These are phyloP conservation scores for Hydrocynus forskahlii DNA, from an alignment of 2,797 vertebrate genomes.

Conservation along the genomic window DNA sequence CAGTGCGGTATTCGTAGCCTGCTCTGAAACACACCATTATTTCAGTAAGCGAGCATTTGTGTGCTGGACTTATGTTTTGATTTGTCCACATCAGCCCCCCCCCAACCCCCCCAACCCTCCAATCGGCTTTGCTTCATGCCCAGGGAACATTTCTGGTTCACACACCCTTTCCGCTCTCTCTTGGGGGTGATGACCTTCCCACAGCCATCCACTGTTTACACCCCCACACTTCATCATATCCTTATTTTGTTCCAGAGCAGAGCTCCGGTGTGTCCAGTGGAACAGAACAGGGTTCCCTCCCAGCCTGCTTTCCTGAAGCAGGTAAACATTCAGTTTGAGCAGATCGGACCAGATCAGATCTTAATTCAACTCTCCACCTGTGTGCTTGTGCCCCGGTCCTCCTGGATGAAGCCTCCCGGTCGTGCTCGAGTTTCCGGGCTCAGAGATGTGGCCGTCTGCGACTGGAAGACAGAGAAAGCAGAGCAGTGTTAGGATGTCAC, in stretches of 20 bases:
- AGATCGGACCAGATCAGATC: neutral
- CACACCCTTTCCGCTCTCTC: conserved; percentile 58
- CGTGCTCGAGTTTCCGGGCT: conserved; percentile 31
- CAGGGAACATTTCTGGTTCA: conserved; percentile 29
- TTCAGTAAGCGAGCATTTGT: conserved; percentile 15
- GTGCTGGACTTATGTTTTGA: conserved; percentile 43
- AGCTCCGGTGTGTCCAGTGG: neutral
- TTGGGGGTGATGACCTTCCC: conserved; percentile 52
- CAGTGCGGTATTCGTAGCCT: conserved; percentile 18
- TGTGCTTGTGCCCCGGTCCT: conserved; percentile 1
- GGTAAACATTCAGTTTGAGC: conserved; percentile 21
- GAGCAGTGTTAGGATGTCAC: conserved; percentile 37
- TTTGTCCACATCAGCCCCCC: conserved; percentile 33
- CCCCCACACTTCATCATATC: conserved; percentile 53
- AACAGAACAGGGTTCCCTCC: neutral
- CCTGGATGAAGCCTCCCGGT: conserved; percentile 40
- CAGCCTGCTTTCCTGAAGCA: conserved; percentile 21
- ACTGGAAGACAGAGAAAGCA: conserved; percentile 52
- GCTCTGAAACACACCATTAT: conserved; percentile 35
- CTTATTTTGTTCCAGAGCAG: conserved; percentile 62
- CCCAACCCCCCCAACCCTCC: conserved; percentile 33
- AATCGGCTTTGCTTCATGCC: conserved; percentile 38
- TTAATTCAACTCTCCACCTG: conserved; percentile 31
- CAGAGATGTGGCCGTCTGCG: conserved; percentile 29
- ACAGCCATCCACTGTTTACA: conserved; percentile 34